Evolutionary conservation across 2,113 vertebrate genomes (phyloP).

Genomic region (Paraplagusia blochii): DNA sequence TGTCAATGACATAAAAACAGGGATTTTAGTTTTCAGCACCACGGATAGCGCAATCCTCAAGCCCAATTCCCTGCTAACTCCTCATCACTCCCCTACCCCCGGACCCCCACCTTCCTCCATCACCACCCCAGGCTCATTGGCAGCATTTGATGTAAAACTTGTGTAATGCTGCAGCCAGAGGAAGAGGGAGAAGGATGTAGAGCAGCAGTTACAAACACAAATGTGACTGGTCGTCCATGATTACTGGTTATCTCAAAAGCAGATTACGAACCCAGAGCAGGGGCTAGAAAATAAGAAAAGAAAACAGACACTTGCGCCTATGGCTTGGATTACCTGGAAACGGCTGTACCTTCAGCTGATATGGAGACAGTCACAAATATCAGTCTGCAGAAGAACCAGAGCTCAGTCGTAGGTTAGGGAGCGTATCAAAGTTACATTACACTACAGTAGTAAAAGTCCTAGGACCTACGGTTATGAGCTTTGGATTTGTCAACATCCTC

Average conservation of each 20-base stretch:
- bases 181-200: not conserved
- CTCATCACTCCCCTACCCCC: slow-evolving; percentile 45
- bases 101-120: no score
- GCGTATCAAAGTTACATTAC: no score
- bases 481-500: no score
- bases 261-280: slow-evolving; percentile 29
- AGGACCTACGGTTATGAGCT: no score
- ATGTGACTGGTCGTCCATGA: slow-evolving; percentile 26
- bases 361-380: slow-evolving; percentile 3
- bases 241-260: slow-evolving; percentile 40
- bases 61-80: no score
- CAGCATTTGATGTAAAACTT: slow-evolving; percentile 50
- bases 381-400: slow-evolving; percentile 3
- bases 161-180: slow-evolving; percentile 52
- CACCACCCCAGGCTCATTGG: slow-evolving; percentile 62
- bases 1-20: no score
- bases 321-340: slow-evolving; percentile 23
- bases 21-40: no score
- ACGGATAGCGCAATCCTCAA: no score
- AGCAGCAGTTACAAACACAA: slow-evolving; percentile 17
- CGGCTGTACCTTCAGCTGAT: slow-evolving; percentile 11
- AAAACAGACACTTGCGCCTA: slow-evolving; percentile 1
- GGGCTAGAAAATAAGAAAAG: slow-evolving; percentile 12
- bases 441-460: no score
- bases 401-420: slow-evolving; percentile 5